Percentiles rank a stretch among this genome's conserved stretches.
These are phyloP conservation scores for Euschistus heros DNA, from an alignment of 1,140 invertebrate genomes.

Conservation along the genomic window DNA sequence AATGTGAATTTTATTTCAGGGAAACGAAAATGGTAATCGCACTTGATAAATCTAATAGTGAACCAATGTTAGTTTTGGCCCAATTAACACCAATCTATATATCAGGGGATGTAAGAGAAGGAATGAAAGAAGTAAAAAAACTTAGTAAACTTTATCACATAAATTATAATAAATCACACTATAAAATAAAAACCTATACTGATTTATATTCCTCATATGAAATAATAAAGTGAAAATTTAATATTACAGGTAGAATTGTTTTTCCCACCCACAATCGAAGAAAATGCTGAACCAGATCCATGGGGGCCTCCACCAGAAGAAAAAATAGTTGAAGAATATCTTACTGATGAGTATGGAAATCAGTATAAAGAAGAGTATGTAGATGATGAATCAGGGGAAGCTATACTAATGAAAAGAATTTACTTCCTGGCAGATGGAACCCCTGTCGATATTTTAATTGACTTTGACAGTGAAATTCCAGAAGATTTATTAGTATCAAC, in stretches of 20 bases:
- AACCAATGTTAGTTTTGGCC: conserved; percentile 31
- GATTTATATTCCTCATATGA: neutral
- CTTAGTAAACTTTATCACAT: neutral
- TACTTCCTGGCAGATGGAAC: neutral
- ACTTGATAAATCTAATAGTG: conserved; percentile 29
- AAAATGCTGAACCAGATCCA: conserved; percentile 21
- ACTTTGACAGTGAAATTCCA: neutral
- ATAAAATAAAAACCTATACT: neutral
- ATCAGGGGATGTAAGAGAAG: conserved; percentile 29
- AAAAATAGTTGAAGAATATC: neutral
- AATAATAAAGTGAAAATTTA: neutral
- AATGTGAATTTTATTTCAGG: conserved; percentile 21
- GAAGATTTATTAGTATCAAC: conserved; percentile 4
- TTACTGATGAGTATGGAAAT: conserved; percentile 18
- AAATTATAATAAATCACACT: neutral
- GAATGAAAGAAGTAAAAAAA: conserved; percentile 27
- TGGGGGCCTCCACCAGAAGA: conserved; percentile 16
- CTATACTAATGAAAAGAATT: neutral
- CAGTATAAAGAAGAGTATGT: conserved; percentile 14
- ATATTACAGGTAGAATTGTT: conserved; percentile 25
- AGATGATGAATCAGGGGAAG: conserved; percentile 15
- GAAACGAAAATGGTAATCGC: conserved; percentile 30
- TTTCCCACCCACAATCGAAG: conserved; percentile 27
- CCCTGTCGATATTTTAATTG: neutral
- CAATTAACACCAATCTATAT: conserved; percentile 31